Conservation (phyloP, 2,797 vertebrate genomes). For the Pampus argenteus region DNA sequence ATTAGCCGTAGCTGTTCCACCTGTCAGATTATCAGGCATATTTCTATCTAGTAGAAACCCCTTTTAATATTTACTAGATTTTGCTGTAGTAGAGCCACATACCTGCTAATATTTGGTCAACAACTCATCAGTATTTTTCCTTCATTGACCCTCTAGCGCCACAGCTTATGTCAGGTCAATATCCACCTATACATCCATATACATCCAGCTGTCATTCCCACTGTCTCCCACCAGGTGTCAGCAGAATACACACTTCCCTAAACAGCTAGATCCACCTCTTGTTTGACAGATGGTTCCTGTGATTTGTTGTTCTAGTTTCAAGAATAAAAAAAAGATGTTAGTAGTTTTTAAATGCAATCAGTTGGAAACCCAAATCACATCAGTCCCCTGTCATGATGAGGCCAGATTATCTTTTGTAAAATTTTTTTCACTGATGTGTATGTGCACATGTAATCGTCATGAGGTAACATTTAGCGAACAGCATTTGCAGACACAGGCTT, state of each 20-base stretch:
- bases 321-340: too few species aligned
- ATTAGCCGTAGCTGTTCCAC: background rate
- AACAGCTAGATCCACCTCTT: background rate
- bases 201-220: conserved; percentile 11
- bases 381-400: too few species aligned
- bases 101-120: too few species aligned
- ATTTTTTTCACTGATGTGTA: background rate
- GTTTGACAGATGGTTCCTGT: background rate
- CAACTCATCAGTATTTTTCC: too few species aligned
- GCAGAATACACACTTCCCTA: conserved; percentile 18
- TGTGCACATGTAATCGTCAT: background rate
- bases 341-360: background rate
- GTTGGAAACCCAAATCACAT: too few species aligned
- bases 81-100: too few species aligned
- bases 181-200: too few species aligned
- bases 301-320: background rate
- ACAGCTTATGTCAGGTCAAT: background rate
- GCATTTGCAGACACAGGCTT: background rate
- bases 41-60: too few species aligned
- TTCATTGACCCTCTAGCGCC: too few species aligned
- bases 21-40: too few species aligned
- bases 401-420: too few species aligned
- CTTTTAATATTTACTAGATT: too few species aligned
- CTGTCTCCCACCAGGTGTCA: conserved; percentile 41
- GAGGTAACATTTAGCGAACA: background rate